Evolutionary conservation across 2,797 vertebrate species (phyloP).

Genomic region (Gambelia wislizenii): DNA sequence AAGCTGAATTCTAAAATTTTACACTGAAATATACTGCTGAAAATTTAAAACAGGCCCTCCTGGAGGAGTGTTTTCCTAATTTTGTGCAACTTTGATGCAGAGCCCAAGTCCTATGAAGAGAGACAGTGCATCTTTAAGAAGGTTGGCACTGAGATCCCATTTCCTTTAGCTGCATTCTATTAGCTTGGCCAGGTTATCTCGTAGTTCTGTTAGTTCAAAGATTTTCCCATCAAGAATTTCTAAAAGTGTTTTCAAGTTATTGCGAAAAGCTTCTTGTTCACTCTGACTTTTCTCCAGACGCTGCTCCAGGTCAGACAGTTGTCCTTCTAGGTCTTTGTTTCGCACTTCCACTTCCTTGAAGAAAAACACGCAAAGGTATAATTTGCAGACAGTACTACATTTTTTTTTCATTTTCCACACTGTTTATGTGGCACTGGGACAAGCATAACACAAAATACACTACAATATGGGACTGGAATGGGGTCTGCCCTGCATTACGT

Average conservation of each 20-base stretch:
- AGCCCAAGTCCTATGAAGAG: constrained; percentile 82
- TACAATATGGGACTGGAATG: neutral
- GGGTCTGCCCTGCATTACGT: neutral
- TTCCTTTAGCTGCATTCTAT: constrained; percentile 95
- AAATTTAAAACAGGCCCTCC: constrained; percentile 82
- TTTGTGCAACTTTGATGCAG: constrained; percentile 84
- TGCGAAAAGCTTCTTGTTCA: constrained; percentile 96
- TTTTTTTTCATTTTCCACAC: neutral
- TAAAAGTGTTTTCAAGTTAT: constrained; percentile 98
- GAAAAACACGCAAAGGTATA: constrained; percentile 68
- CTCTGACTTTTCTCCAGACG: constrained; percentile 96
- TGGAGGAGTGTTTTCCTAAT: constrained; percentile 74
- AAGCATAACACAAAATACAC: neutral
- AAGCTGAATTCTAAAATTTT: constrained; percentile 80
- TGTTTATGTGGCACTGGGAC: neutral
- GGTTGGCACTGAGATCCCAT: constrained; percentile 76
- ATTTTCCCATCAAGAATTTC: constrained; percentile 98
- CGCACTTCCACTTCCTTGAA: constrained; percentile 94
- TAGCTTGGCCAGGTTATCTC: constrained; percentile 96
- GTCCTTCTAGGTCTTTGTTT: constrained; percentile 94
- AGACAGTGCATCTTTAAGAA: constrained; percentile 82
- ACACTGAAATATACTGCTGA: constrained; percentile 78
- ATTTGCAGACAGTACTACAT: constrained; percentile 42
- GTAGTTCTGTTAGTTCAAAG: constrained; percentile 98
- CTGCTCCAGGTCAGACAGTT: constrained; percentile 93